phyloP scores from a whole-genome alignment of 2,888 invertebrate species.

The Volucella zonaria region DNA sequence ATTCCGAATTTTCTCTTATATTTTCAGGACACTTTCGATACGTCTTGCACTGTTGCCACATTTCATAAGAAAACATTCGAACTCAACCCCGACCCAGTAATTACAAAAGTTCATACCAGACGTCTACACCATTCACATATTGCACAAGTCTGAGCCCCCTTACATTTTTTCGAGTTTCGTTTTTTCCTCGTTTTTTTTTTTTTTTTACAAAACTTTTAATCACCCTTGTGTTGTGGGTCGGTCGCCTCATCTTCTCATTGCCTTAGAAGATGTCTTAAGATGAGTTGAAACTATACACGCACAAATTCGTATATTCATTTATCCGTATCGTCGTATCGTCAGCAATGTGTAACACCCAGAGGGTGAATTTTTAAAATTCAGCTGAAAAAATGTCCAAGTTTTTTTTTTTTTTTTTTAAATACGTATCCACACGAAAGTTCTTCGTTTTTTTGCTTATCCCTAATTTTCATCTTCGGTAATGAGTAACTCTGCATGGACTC shows the following conservation, averaged over 20 bases:
- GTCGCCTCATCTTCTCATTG: slow-evolving; percentile 1
- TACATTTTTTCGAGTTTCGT: slow-evolving; percentile 1
- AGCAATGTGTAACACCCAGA: slow-evolving; percentile 36
- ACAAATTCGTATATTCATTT: slow-evolving; percentile 30
- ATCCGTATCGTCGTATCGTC: slow-evolving; percentile 19
- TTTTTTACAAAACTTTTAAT: slow-evolving; percentile 64
- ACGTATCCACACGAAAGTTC: slow-evolving; percentile 35
- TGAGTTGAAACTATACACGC: slow-evolving; percentile 53
- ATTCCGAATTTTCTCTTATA: too few species aligned
- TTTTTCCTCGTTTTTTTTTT: slow-evolving; percentile 45
- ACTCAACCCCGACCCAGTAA: slow-evolving; percentile 38
- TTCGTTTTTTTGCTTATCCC: slow-evolving; percentile 40
- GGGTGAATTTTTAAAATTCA: slow-evolving; percentile 49
- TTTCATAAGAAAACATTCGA: neutral
- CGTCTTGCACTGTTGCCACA: neutral
- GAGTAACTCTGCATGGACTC: slow-evolving; percentile 60
- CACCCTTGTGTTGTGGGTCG: slow-evolving; percentile 46
- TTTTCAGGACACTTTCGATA: too few species aligned
- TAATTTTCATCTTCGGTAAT: slow-evolving; percentile 64
- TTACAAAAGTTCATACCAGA: slow-evolving; percentile 61
- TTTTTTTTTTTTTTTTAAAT: neutral
- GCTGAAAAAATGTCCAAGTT: slow-evolving; percentile 6
- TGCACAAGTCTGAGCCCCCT: slow-evolving; percentile 26
- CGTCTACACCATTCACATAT: slow-evolving; percentile 60
- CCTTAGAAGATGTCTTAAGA: slow-evolving; percentile 41